phyloP scores from a whole-genome alignment of 1,140 invertebrate genomes.

The Macrobrachium nipponense region DNA sequence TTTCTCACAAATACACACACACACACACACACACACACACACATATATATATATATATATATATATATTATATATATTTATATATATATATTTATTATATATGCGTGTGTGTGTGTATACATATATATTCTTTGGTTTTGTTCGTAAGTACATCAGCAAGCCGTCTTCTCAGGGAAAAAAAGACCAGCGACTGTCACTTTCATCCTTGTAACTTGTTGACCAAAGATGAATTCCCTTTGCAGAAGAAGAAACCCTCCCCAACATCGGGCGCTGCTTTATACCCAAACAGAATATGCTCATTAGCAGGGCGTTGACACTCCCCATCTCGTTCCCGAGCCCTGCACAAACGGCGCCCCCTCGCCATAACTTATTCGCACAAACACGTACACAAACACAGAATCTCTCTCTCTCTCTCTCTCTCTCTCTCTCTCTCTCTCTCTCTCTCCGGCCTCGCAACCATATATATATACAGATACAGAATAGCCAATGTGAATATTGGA shows the following conservation, averaged over 20 bases:
- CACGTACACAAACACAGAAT: too few species aligned
- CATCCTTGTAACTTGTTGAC: too few species aligned
- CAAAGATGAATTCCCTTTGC: too few species aligned
- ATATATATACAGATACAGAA: too few species aligned
- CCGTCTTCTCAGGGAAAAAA: too few species aligned
- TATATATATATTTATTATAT: background rate
- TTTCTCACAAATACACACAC: background rate
- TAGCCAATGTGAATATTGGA: too few species aligned
- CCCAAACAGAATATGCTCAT: too few species aligned
- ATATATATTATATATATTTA: background rate
- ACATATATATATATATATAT: conserved; percentile 3
- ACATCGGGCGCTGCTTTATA: too few species aligned
- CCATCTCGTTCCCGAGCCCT: background rate
- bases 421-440: conserved; percentile 18
- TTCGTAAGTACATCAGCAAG: too few species aligned
- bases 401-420: conserved; percentile 18
- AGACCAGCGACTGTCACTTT: too few species aligned
- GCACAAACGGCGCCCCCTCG: background rate
- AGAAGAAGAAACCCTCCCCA: too few species aligned
- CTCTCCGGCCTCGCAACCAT: background rate
- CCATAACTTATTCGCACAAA: background rate
- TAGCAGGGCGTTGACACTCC: too few species aligned
- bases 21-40: background rate
- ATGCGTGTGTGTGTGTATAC: background rate
- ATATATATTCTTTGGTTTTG: background rate